These are phyloP conservation scores for Euphydryas editha DNA, from an alignment of 2,888 invertebrate species.

Conservation along the genomic window DNA sequence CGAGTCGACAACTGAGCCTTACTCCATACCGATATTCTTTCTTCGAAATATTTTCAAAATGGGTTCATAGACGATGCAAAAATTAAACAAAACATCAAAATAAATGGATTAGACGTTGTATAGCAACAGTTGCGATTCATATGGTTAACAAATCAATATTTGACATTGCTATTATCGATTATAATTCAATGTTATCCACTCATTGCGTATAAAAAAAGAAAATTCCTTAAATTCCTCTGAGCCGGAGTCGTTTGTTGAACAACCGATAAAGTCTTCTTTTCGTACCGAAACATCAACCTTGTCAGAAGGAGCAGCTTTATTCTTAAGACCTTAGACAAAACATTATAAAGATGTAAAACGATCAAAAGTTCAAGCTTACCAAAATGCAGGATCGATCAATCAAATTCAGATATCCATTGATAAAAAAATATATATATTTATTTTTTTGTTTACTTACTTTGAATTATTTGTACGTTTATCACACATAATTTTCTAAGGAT, in stretches of 20 bases:
- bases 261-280: slow-evolving; percentile 2
- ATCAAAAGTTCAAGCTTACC: slow-evolving; percentile 9
- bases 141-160: slow-evolving; percentile 3
- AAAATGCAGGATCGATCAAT: slow-evolving; percentile 12
- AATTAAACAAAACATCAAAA: slow-evolving; percentile 3
- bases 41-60: slow-evolving; percentile 29
- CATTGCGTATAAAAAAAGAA: not conserved
- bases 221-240: slow-evolving; percentile 1
- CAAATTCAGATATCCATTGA: not conserved
- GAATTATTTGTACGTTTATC: no score
- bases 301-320: not conserved
- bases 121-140: not conserved
- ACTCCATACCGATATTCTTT: slow-evolving; percentile 28
- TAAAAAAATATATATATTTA: not conserved
- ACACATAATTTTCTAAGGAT: no score
- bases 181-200: slow-evolving; percentile 1
- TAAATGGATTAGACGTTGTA: not conserved
- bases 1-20: slow-evolving; percentile 25
- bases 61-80: slow-evolving; percentile 26
- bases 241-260: not conserved
- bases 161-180: not conserved
- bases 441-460: not conserved
- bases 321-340: not conserved
- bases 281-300: not conserved
- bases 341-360: slow-evolving; percentile 2